phyloP scores from a whole-genome alignment of 2,888 invertebrate genomes.

The Argynnis bischoffii region DNA sequence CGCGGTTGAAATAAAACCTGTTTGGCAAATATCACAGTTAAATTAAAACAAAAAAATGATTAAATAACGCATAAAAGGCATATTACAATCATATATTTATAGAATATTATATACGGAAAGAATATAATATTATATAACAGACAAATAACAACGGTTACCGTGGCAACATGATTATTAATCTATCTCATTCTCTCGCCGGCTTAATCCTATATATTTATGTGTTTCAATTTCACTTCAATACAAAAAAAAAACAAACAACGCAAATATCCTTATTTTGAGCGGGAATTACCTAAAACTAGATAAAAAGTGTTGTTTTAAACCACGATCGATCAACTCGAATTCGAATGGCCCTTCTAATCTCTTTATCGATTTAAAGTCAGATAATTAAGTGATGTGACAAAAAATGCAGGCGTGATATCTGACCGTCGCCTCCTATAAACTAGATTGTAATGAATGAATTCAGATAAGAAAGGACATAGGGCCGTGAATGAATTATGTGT shows the following conservation, averaged over 20 bases:
- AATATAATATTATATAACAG: too few species aligned
- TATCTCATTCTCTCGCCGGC: too few species aligned
- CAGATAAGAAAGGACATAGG: conserved; percentile 72
- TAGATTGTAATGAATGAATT: conserved; percentile 81
- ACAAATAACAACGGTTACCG: too few species aligned
- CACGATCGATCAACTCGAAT: conserved; percentile 46
- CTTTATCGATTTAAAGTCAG: conserved; percentile 79
- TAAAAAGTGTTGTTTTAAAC: conserved; percentile 40
- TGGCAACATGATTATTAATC: too few species aligned
- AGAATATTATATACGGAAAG: too few species aligned
- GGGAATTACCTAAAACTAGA: conserved; percentile 20
- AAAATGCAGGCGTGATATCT: conserved; percentile 79
- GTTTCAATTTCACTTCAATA: too few species aligned
- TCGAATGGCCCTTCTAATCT: conserved; percentile 45
- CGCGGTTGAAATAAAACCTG: too few species aligned
- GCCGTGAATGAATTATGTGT: conserved; percentile 62
- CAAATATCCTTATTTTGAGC: conserved; percentile 22
- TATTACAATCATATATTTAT: too few species aligned
- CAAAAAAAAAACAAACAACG: background rate
- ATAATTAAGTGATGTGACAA: conserved; percentile 81
- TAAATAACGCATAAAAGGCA: too few species aligned
- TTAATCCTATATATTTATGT: too few species aligned
- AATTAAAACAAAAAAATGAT: too few species aligned
- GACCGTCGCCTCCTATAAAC: conserved; percentile 78
- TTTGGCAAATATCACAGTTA: too few species aligned